phyloP scores from a whole-genome alignment of 2,113 vertebrate species.

The Cyanistes caeruleus region DNA sequence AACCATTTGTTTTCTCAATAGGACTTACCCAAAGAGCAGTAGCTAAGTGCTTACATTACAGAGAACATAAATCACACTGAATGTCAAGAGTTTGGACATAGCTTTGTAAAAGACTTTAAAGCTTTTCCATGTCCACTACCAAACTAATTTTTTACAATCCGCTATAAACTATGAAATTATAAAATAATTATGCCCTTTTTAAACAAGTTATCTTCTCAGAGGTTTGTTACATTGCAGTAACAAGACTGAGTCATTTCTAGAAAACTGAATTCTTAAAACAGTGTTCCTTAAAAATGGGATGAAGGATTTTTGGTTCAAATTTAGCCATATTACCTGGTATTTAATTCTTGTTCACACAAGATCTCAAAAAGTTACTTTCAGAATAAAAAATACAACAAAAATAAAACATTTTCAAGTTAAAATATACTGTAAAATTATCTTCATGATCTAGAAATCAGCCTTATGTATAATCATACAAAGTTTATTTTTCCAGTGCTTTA shows the following conservation, averaged over 20 bases:
- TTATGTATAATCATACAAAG: not conserved
- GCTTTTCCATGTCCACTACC: not conserved
- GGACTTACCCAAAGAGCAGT: not conserved
- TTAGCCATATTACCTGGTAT: not conserved
- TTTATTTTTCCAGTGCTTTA: not conserved
- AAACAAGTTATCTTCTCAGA: not conserved
- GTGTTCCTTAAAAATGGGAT: not conserved
- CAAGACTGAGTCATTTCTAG: not conserved
- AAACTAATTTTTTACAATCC: not conserved
- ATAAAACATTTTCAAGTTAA: not conserved
- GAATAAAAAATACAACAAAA: not conserved
- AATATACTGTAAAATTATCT: not conserved
- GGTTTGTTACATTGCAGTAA: not conserved
- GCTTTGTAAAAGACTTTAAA: not conserved
- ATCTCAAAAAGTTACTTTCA: not conserved
- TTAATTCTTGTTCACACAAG: not conserved
- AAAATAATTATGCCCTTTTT: not conserved
- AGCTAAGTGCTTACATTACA: not conserved
- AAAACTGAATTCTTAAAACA: not conserved
- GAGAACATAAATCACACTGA: not conserved
- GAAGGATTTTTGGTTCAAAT: not conserved
- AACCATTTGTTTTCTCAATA: not conserved
- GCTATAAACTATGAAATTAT: not conserved
- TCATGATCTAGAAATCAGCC: not conserved
- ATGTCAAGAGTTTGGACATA: not conserved